Conservation (phyloP, 2,888 invertebrate genomes). For the Agrotis puta region DNA sequence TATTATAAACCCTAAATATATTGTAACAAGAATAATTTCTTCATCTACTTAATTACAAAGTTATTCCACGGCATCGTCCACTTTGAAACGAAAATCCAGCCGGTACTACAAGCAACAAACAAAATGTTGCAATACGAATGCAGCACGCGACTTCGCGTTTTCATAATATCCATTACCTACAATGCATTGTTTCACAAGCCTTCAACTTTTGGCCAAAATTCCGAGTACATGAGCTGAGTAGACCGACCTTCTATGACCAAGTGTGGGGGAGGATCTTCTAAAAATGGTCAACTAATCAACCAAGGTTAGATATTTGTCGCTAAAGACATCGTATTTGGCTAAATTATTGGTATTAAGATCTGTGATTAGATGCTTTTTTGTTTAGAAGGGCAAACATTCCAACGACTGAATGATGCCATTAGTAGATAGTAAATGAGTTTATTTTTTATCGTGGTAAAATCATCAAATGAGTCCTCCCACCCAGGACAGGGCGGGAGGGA, state of each 20-base stretch:
- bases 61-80: constrained; percentile 5
- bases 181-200: constrained; percentile 68
- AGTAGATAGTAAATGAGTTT: background rate
- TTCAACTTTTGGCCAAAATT: constrained; percentile 62
- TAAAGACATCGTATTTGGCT: constrained; percentile 29
- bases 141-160: constrained; percentile 72
- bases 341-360: constrained; percentile 37
- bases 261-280: constrained; percentile 48
- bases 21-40: background rate
- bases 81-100: constrained; percentile 26
- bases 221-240: constrained; percentile 39
- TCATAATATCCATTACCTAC: constrained; percentile 65
- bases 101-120: constrained; percentile 46
- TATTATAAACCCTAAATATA: background rate
- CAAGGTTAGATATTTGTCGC: constrained; percentile 47
- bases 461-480: no score
- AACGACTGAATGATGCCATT: constrained; percentile 1
- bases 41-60: constrained; percentile 19
- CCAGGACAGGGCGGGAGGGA: no score
- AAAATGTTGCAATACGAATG: constrained; percentile 64
- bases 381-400: constrained; percentile 26
- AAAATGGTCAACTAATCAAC: constrained; percentile 51
- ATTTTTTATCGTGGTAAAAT: no score
- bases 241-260: constrained; percentile 58
- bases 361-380: constrained; percentile 31